A percentile compares a stretch with the other conserved stretches of the same genome.
phyloP scores from a whole-genome alignment of 2,888 invertebrate genomes.

The Netelia virgata region DNA sequence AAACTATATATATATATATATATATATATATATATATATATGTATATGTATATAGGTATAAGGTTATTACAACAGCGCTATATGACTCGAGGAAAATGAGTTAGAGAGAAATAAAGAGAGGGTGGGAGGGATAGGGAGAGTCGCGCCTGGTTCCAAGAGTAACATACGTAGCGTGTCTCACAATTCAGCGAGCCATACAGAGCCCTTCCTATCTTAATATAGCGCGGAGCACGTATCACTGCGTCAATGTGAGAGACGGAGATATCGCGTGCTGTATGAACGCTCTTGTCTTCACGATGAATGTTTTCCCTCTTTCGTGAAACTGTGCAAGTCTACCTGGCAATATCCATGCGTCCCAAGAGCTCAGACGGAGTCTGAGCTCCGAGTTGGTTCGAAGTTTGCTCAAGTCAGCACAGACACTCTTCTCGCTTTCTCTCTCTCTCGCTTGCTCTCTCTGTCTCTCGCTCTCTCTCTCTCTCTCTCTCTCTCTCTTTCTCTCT shows the following conservation, averaged over 20 bases:
- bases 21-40: constrained; percentile 26
- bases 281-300: background rate
- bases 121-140: background rate
- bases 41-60: no score
- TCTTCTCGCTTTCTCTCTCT: constrained; percentile 2
- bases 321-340: constrained; percentile 37
- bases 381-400: constrained; percentile 50
- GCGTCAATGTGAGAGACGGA: constrained; percentile 25
- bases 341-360: constrained; percentile 26
- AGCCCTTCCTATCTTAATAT: constrained; percentile 51
- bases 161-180: constrained; percentile 49
- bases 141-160: constrained; percentile 35
- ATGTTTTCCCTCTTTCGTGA: constrained; percentile 34
- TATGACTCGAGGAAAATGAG: constrained; percentile 25
- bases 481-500: background rate
- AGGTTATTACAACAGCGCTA: background rate
- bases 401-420: constrained; percentile 44
- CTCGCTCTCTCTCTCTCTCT: constrained; percentile 9
- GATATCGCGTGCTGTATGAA: background rate
- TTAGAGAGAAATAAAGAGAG: background rate
- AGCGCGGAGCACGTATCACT: constrained; percentile 33
- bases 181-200: constrained; percentile 35
- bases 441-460: background rate
- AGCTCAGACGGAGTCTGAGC: constrained; percentile 16
- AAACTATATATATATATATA: constrained; percentile 6